Evolutionary conservation across 2,113 vertebrate genomes (phyloP), one percentile per base, ranked within the genome.

Genomic region (Chlorodrepanis virens): DNA sequence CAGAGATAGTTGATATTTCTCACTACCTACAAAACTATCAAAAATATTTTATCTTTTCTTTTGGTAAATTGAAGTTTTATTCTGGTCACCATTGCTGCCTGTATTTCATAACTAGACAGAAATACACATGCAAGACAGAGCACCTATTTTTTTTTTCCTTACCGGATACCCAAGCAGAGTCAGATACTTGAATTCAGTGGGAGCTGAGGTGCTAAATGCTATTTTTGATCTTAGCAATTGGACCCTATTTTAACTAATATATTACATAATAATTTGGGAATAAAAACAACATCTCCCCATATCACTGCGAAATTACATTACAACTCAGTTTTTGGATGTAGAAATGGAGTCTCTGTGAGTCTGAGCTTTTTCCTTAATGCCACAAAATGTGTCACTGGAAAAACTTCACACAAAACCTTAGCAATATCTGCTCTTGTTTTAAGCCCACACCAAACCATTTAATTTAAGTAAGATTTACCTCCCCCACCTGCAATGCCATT

Each of bases 381-480:
- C 60, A 81, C 57, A 91, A 93, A 95, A 96, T 89, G 53, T 95
- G 94, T 93, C 90, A 84, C 65, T 93, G 92, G 61, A 91, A 95
- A 96, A 96, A 93, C 67, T 95, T 96, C 91, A 81, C 84, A 90
- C 53, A 63, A 91, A 96, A 67, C 50, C 93, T 85, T 82, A 91
- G 94, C 83, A 76, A 68, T 93, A 83, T 89, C 95, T 94, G 81
- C 78, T 93, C 87, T 87, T 94, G 63, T 94, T 94, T 87, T 91
- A 92, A 95, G 65, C 96, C 89, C 95, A 96, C 91, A 97, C 86
- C 71, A 88, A 97, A 84, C 54, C 71, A 64, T 89, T 96, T 97
- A 97, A 97, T 96, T 95, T 92, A 95, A 96, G 93, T 71, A 83
- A 90, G 90, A 94, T 93, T 93, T 96, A 95, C 90, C 93, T 97